phyloP scores from a whole-genome alignment of 92 coral and sea anemone genomes.

The Hydrozoanthus gracilis region DNA sequence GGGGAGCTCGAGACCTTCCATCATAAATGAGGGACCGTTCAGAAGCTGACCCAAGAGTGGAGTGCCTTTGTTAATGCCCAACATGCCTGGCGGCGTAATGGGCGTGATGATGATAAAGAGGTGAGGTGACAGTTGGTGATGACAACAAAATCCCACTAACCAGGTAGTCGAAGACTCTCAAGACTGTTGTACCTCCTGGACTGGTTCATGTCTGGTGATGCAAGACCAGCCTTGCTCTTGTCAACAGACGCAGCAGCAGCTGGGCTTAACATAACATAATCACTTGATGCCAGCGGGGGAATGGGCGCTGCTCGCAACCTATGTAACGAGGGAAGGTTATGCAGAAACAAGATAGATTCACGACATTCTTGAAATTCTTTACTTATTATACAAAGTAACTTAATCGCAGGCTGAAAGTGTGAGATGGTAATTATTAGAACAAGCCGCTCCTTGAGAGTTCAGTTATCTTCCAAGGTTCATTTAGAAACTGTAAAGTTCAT shows the following conservation, averaged over 20 bases:
- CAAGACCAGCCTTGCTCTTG: conserved; percentile 49
- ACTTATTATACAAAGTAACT: too few relatives aligned
- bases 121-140: background rate
- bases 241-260: conserved; percentile 51
- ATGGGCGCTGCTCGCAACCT: conserved; percentile 74
- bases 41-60: too few relatives aligned
- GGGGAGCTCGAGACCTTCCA: too few relatives aligned
- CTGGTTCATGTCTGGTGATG: conserved; percentile 60
- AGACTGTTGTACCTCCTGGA: conserved; percentile 73
- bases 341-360: background rate
- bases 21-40: too few relatives aligned
- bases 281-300: conserved; percentile 82
- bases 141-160: conserved; percentile 41
- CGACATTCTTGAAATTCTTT: background rate
- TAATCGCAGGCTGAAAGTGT: too few relatives aligned
- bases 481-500: too few relatives aligned
- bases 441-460: too few relatives aligned
- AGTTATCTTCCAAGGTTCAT: too few relatives aligned
- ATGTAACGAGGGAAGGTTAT: background rate
- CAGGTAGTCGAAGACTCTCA: conserved; percentile 84
- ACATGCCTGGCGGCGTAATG: background rate
- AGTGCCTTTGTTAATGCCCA: too few relatives aligned
- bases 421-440: too few relatives aligned
- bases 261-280: conserved; percentile 54
- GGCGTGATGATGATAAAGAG: background rate